Base-by-base conservation (phyloP, 2,797 vertebrate species). In the Ammospiza maritima region DNA sequence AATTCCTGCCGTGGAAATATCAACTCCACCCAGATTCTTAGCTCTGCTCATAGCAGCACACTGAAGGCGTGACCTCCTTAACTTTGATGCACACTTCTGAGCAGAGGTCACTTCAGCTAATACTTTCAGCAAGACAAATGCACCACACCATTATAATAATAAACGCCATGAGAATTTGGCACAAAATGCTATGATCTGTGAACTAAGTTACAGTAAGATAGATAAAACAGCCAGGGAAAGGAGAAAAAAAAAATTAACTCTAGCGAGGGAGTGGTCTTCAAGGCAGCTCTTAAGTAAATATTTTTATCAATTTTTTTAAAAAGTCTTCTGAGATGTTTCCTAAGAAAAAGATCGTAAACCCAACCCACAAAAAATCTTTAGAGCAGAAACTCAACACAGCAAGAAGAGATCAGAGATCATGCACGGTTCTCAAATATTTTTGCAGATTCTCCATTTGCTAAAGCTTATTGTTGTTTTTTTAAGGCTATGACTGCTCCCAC, bases 401-500 rank as follows among this genome's bases (percentile, higher is more conserved):
- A 72, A 89, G 47, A 48, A 71, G n/a, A 45, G 50, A 90, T 54
- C 90, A 71, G n/a, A 45, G 50, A 90, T 54, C 90, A 71, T 22
- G 34, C 30, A 77, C 53, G 88, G 71, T 48, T 81, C 69, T 90
- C 83, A 93, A 94, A 93, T 76, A 62, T 67, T 94, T 95, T 71
- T 84, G 23, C 88, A 91, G 89, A 95, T 93, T 93, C 88, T 86
- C 60, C 74, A 84, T 60, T 81, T 91, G 76, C 72, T 93, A 79
- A 92, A 92, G 84, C 23, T 85, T 91, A 89, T 51, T 96, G 47
- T 77, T 94, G 56, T 89, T 93, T 93, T 96, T 94, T 76, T 93
- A 94, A 97, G 70, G 79, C 82, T 69, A 50, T 86, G 92, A 90
- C 85, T 95, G 88, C 88, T 96, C 83, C 88, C 80, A 90, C 91